Evolutionary conservation across 2,113 vertebrate genomes (phyloP).

Genomic region (Amphiprion percula): DNA sequence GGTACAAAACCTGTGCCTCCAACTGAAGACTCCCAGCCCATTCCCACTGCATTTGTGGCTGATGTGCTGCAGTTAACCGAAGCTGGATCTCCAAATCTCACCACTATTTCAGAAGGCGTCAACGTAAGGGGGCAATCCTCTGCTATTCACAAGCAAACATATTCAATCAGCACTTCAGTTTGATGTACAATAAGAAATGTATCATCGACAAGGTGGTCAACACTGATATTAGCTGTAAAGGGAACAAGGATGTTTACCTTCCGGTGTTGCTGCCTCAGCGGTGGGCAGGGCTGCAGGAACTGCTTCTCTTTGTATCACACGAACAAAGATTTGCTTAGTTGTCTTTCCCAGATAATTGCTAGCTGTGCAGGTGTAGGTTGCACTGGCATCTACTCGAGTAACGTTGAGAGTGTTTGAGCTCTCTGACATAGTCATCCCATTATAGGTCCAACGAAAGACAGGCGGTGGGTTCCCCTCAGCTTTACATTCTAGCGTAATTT

Average conservation of each 20-base stretch:
- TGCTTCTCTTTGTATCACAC: not conserved
- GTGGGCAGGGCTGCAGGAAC: not conserved
- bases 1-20: fast-evolving
- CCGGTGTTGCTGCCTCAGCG: not conserved
- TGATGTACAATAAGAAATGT: not conserved
- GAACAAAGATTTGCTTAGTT: not conserved
- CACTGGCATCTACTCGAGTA: fast-evolving
- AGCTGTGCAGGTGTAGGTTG: constrained; percentile 26
- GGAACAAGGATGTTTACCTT: constrained; percentile 11
- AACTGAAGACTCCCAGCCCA: constrained; percentile 55
- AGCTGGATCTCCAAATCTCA: constrained; percentile 61
- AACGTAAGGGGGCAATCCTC: constrained; percentile 24
- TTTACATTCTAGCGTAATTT: constrained; percentile 44
- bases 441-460: constrained; percentile 10
- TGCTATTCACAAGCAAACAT: constrained; percentile 30
- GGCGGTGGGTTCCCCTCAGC: constrained; percentile 46
- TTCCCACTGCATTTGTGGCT: fast-evolving
- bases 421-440: not conserved
- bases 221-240: not conserved
- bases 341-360: not conserved
- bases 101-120: constrained; percentile 25
- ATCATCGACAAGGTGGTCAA: not conserved
- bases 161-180: constrained; percentile 2
- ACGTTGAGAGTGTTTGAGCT: not conserved
- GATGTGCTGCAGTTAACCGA: constrained; percentile 56